Percentiles rank a stretch among this genome's conserved stretches.
These are phyloP conservation scores for Ctenomys sociabilis DNA, from an alignment of 2,113 vertebrate species.

Conservation along the genomic window DNA sequence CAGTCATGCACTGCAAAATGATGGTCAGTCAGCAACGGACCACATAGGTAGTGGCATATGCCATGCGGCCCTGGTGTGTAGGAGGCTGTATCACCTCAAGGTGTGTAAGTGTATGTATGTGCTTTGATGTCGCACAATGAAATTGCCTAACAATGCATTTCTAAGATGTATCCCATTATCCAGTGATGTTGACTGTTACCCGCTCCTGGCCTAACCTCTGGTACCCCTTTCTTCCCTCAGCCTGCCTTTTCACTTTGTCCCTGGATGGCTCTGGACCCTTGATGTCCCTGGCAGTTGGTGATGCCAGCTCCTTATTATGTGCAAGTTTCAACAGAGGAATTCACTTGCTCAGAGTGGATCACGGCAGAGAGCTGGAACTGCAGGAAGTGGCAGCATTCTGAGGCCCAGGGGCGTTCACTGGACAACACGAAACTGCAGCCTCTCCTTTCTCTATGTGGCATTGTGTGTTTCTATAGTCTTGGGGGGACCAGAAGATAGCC, in stretches of 20 bases:
- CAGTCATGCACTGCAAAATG: background rate
- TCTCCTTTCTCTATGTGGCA: background rate
- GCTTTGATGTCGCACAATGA: background rate
- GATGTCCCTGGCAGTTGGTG: constrained; percentile 88
- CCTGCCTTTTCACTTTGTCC: constrained; percentile 90
- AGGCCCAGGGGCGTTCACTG: background rate
- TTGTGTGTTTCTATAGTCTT: background rate
- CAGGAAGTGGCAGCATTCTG: constrained; percentile 84
- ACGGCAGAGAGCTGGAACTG: constrained; percentile 47
- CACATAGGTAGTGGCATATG: background rate
- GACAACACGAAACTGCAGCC: background rate
- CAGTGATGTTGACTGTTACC: background rate
- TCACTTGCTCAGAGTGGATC: constrained; percentile 85
- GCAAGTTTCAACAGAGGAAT: constrained; percentile 91
- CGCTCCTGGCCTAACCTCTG: background rate
- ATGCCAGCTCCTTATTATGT: constrained; percentile 89
- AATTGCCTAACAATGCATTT: background rate
- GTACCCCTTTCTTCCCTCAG: constrained; percentile 78
- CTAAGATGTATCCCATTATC: background rate
- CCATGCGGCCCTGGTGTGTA: background rate
- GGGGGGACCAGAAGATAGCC: rapidly evolving
- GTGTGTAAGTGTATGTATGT: background rate
- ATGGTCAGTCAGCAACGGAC: background rate
- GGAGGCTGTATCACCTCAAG: background rate
- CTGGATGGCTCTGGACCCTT: constrained; percentile 92